phyloP scores from a whole-genome alignment of 1,140 invertebrate species.

The Calephelis nemesis region DNA sequence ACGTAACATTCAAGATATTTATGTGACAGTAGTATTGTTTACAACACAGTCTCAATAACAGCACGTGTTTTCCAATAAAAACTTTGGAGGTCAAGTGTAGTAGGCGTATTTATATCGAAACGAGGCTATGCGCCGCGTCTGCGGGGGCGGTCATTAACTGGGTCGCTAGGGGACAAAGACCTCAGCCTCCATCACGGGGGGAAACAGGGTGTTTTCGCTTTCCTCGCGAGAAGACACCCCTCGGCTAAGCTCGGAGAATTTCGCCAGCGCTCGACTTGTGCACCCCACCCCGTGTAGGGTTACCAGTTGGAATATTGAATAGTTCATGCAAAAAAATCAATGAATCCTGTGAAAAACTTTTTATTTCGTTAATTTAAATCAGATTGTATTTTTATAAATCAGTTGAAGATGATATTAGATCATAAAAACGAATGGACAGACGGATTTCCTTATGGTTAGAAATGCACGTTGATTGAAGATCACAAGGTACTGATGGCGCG shows the following conservation, averaged over 20 bases:
- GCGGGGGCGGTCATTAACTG: slow-evolving; percentile 77
- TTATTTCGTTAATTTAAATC: background rate
- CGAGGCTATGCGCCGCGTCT: slow-evolving; percentile 71
- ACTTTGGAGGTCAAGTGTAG: slow-evolving; percentile 79
- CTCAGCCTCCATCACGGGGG: slow-evolving; percentile 53
- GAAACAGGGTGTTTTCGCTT: slow-evolving; percentile 61
- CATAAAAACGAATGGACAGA: too few relatives aligned
- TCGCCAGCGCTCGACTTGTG: background rate
- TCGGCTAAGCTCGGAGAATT: background rate
- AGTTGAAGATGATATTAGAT: too few relatives aligned
- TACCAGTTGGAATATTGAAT: background rate
- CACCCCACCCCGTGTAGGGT: background rate
- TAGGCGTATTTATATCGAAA: slow-evolving; percentile 77
- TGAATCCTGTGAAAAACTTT: too few relatives aligned
- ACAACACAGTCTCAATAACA: slow-evolving; percentile 61
- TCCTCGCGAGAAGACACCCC: slow-evolving; percentile 35
- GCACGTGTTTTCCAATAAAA: slow-evolving; percentile 77
- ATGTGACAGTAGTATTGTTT: slow-evolving; percentile 47
- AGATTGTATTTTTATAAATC: background rate
- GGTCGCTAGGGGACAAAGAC: slow-evolving; percentile 74
- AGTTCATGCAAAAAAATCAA: too few relatives aligned
- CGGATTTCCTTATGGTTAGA: too few relatives aligned
- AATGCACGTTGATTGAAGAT: too few relatives aligned
- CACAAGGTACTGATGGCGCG: too few relatives aligned
- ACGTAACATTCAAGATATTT: background rate